phyloP scores from a whole-genome alignment of 2,797 vertebrate genomes.

The Simalia tracyae region DNA sequence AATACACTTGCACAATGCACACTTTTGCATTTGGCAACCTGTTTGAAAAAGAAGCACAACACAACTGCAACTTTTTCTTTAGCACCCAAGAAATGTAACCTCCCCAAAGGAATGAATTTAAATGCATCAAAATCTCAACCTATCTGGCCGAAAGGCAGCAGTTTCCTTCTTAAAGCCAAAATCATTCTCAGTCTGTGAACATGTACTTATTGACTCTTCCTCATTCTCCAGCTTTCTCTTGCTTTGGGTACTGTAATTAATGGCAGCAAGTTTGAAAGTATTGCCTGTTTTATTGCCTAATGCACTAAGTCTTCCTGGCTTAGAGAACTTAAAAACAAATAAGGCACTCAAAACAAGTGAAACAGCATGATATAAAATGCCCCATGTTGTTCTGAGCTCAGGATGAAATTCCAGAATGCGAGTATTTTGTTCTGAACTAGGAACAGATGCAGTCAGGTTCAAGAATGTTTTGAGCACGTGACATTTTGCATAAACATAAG shows the following conservation, averaged over 20 bases:
- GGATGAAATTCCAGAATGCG: too few relatives aligned
- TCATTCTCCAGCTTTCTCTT: not conserved
- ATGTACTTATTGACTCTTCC: not conserved
- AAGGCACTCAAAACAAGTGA: not conserved
- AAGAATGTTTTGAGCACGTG: too few relatives aligned
- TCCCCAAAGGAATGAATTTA: not conserved
- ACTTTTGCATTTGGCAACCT: not conserved
- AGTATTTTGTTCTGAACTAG: too few relatives aligned
- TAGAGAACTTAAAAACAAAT: not conserved
- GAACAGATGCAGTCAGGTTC: too few relatives aligned
- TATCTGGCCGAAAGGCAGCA: not conserved
- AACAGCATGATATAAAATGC: not conserved
- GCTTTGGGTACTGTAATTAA: not conserved
- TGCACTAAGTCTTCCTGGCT: not conserved
- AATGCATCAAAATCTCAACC: not conserved
- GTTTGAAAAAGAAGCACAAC: not conserved
- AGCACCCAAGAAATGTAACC: not conserved
- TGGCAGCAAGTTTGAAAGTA: not conserved
- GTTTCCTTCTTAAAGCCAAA: not conserved
- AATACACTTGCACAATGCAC: not conserved
- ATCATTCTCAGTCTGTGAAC: not conserved
- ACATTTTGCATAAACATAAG: too few relatives aligned
- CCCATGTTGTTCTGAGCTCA: not conserved
- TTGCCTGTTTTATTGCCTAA: not conserved
- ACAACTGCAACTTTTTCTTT: not conserved